A percentile compares a stretch with the other conserved stretches of the same genome.
phyloP scores from a whole-genome alignment of 2,113 vertebrate species.

The Triplophysa tibetana region DNA sequence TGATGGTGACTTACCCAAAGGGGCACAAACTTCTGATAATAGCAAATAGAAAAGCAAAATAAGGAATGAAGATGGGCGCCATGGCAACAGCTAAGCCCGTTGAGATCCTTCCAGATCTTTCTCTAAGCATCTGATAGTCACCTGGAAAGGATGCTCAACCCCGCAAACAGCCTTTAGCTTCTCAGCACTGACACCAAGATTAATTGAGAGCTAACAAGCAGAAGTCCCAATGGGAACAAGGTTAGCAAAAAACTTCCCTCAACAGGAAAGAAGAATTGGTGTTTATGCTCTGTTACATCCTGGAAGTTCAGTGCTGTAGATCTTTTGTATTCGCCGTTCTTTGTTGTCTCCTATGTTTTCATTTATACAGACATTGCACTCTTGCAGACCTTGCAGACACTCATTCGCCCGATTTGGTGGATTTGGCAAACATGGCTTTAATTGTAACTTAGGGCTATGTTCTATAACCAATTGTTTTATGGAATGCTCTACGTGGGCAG shows the following conservation, averaged over 20 bases:
- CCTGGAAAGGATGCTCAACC: constrained; percentile 23
- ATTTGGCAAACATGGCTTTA: no score
- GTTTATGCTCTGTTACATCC: neutral
- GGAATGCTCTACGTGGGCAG: no score
- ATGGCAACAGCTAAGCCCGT: constrained; percentile 36
- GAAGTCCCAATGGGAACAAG: constrained; percentile 30
- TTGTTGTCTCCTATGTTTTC: neutral
- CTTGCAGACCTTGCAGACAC: neutral
- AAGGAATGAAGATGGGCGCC: constrained; percentile 26
- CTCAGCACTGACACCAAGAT: constrained; percentile 6
- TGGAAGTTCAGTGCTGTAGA: neutral
- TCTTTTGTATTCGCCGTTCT: neutral
- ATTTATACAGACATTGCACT: neutral
- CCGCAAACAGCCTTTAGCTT: constrained; percentile 7
- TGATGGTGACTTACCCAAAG: constrained; percentile 14
- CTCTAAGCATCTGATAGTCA: constrained; percentile 23
- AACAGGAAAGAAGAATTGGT: constrained; percentile 5
- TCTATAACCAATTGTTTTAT: no score
- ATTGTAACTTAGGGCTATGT: no score
- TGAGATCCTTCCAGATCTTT: constrained; percentile 29
- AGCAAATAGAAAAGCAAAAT: constrained; percentile 8
- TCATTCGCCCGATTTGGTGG: no score
- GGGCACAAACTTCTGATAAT: constrained; percentile 19
- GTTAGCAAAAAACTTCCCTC: neutral
- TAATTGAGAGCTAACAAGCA: constrained; percentile 22